A percentile compares a stretch with the other conserved stretches of the same genome.
Conservation (phyloP, 1,140 invertebrate species). For the Nasonia longicornis region DNA sequence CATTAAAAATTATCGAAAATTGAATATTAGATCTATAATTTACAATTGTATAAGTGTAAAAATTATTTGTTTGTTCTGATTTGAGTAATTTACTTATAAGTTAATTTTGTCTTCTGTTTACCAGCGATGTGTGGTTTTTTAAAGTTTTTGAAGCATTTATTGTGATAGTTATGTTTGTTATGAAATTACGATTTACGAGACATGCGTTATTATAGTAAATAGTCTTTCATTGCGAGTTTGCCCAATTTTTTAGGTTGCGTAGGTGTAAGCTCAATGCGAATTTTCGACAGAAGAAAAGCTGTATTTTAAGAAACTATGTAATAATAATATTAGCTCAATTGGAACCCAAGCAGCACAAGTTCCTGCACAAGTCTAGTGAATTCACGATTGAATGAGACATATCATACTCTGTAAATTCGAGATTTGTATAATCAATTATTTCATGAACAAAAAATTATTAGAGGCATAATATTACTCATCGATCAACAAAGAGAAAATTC, state of each 20-base stretch:
- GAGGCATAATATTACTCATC: constrained; percentile 31
- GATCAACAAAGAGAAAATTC: constrained; percentile 34
- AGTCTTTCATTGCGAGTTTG: neutral
- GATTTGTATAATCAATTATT: constrained; percentile 36
- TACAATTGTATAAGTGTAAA: neutral
- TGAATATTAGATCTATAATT: neutral
- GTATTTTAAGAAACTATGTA: neutral
- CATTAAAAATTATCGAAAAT: constrained; percentile 6
- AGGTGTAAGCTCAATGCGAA: constrained; percentile 1
- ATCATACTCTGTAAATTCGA: constrained; percentile 47
- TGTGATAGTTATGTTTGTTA: constrained; percentile 29
- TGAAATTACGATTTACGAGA: constrained; percentile 2
- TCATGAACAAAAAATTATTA: constrained; percentile 34
- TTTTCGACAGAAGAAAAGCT: neutral
- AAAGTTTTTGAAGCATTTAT: constrained; percentile 10
- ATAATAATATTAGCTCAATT: constrained; percentile 34
- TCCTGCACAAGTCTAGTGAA: constrained; percentile 40
- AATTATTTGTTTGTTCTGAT: too few relatives aligned
- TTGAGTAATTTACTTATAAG: neutral
- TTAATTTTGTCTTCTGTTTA: neutral
- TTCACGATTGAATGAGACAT: constrained; percentile 42
- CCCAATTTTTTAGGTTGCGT: neutral
- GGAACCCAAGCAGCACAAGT: constrained; percentile 41
- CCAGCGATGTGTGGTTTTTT: neutral
- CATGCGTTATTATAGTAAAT: constrained; percentile 5